phyloP scores from a whole-genome alignment of 2,888 invertebrate genomes.

The Leuctra nigra region DNA sequence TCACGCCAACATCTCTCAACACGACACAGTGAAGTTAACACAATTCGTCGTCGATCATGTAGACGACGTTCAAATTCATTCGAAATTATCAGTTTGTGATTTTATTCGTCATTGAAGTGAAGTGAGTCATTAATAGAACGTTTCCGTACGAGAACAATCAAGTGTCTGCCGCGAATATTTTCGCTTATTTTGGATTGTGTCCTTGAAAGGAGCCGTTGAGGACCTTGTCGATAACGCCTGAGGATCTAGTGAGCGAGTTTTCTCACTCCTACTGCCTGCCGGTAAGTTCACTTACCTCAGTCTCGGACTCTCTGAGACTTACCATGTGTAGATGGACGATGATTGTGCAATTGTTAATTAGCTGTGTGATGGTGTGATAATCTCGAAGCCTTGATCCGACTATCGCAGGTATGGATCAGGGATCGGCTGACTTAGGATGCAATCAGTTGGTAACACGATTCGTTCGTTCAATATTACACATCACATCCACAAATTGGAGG shows the following conservation, averaged over 20 bases:
- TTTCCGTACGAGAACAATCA: background rate
- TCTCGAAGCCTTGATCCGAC: background rate
- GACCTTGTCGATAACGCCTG: background rate
- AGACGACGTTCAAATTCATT: too few relatives aligned
- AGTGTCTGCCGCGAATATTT: background rate
- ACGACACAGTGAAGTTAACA: too few relatives aligned
- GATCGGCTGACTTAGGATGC: background rate
- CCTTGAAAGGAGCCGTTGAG: background rate
- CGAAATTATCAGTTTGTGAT: too few relatives aligned
- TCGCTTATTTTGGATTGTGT: background rate
- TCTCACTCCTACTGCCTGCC: background rate
- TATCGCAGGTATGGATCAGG: background rate
- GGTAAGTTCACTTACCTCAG: background rate
- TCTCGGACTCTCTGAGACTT: too few relatives aligned
- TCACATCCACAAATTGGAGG: too few relatives aligned
- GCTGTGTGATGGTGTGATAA: background rate
- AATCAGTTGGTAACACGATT: too few relatives aligned
- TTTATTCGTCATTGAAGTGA: too few relatives aligned
- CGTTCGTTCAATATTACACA: too few relatives aligned
- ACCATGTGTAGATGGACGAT: background rate
- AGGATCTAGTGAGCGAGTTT: background rate
- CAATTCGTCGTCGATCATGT: too few relatives aligned
- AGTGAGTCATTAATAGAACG: too few relatives aligned
- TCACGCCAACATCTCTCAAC: too few relatives aligned
- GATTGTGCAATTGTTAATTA: constrained; percentile 7